These are phyloP conservation scores for Suncus etruscus DNA, from an alignment of 2,113 vertebrate species.

Conservation along the genomic window DNA sequence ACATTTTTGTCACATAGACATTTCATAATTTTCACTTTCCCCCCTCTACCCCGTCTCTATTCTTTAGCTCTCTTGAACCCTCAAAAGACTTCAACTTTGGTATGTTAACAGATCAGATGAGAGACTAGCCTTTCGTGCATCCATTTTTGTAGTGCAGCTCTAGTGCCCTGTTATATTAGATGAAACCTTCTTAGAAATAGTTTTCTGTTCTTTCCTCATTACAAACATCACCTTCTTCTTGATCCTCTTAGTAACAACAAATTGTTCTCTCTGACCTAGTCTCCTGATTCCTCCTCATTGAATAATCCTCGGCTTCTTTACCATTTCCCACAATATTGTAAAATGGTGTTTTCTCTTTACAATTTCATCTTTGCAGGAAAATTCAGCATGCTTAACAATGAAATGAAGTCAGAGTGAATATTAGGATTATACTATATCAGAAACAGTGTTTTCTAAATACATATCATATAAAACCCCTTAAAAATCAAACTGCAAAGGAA, in stretches of 20 bases:
- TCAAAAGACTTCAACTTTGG: neutral
- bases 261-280: constrained; percentile 7
- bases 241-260: neutral
- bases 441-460: neutral
- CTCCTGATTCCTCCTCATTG: neutral
- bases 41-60: neutral
- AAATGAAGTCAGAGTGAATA: constrained; percentile 40
- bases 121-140: neutral
- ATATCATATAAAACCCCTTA: neutral
- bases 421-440: neutral
- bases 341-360: constrained; percentile 9
- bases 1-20: neutral
- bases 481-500: constrained; percentile 27
- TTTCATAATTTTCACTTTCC: neutral
- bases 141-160: neutral
- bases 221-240: neutral
- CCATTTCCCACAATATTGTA: constrained; percentile 20
- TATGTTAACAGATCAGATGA: neutral
- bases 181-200: neutral
- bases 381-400: neutral
- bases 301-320: neutral
- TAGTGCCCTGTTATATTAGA: neutral
- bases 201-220: constrained; percentile 3
- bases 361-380: constrained; percentile 48
- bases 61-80: neutral